These are phyloP conservation scores for Brachionus sp. DNA, from an alignment of 1,140 invertebrate genomes.

Conservation along the genomic window DNA sequence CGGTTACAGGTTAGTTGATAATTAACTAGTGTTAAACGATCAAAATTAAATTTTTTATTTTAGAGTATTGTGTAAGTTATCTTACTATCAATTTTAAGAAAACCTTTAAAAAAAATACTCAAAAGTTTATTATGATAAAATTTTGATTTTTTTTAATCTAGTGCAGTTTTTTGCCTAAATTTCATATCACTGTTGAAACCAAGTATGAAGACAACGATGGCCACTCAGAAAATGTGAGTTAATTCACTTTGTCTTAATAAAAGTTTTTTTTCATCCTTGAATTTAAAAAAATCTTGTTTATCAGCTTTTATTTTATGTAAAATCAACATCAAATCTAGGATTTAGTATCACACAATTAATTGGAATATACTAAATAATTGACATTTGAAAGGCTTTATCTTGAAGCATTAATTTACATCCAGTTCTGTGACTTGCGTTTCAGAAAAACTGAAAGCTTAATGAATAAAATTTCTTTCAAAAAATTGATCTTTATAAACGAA, in stretches of 20 bases:
- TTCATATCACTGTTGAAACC: slow-evolving; percentile 79
- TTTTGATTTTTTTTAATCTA: slow-evolving; percentile 57
- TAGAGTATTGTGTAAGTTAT: not conserved
- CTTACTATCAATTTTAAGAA: not conserved
- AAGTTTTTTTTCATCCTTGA: too few relatives aligned
- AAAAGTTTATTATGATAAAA: not conserved
- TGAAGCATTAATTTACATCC: not conserved
- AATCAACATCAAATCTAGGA: not conserved
- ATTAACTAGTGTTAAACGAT: not conserved
- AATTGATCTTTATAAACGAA: not conserved
- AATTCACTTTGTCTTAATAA: not conserved
- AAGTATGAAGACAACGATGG: slow-evolving; percentile 86
- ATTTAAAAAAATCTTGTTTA: too few relatives aligned
- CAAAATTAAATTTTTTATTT: not conserved
- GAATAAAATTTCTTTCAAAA: not conserved
- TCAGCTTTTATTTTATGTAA: too few relatives aligned
- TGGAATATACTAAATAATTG: not conserved
- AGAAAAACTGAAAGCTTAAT: not conserved
- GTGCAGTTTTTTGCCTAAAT: slow-evolving; percentile 87
- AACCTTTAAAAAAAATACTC: not conserved
- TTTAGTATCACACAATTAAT: slow-evolving; percentile 4
- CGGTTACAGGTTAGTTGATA: slow-evolving; percentile 66
- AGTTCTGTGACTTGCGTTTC: not conserved
- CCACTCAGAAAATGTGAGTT: slow-evolving; percentile 77
- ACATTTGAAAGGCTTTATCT: slow-evolving; percentile 46